Evolutionary conservation across 2,888 invertebrate genomes (phyloP), one percentile per base, ranked within the genome.

Genomic region (Cheilosia vulpina): DNA sequence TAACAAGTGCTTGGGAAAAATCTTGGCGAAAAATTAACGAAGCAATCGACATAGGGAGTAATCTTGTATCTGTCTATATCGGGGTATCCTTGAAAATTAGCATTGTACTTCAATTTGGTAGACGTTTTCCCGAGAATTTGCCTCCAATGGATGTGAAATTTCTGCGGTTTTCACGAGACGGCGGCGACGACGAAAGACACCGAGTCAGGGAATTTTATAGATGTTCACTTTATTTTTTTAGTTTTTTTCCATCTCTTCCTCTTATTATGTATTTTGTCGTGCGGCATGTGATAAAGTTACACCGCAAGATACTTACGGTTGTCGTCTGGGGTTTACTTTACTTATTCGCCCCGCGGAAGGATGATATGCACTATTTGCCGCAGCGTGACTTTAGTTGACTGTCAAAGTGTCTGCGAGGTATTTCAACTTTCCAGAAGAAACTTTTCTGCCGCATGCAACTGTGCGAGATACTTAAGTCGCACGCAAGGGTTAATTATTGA

Each of bases 1-100:
- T 2, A 31, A 38, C n/a, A 24, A 43, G 47, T 17, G 31, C 15
- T 43, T 38, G 50, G n/a, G 24, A 43, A 57, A 68, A 77, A 83
- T 78, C 82, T 63, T 13, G 62, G 78, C 72, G 82, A 71, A 83
- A 79, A 84, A 79, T 84, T 84, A 84, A 84, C 83, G 69, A 75
- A 84, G 75, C 80, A 80, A 76, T 84, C 71, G 79, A 84, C 69
- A 80, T 47, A 34, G 41, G 41, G 75, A 66, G 66, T 66, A 84
- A 76, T 84, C 75, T 71, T 71, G 60, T 75, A 68, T 80, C 45
- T 69, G 38, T 43, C 6, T 4, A 55, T 47, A 9, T 11, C 15
- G 53, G 21, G 24, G 21, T 41, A 55, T 50, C 58, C 62, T 58
- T 50, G 47, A 53, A 79, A 76, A 80, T 80, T 79, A 84, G 79